Evolutionary conservation across 2,797 vertebrate genomes (phyloP), one percentile per base, ranked within the genome.

Genomic region (Poecilia velifera): DNA sequence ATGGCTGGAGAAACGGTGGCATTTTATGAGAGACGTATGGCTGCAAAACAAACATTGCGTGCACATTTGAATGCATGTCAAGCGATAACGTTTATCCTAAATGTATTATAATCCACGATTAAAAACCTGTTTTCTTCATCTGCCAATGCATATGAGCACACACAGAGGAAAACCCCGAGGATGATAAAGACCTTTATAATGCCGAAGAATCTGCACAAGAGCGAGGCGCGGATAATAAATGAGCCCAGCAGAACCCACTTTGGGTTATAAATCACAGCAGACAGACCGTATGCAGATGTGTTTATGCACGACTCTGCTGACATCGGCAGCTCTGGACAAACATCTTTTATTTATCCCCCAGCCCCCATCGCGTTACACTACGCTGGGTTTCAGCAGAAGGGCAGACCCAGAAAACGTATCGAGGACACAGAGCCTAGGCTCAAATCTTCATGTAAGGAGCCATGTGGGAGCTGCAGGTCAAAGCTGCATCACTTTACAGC

Each of bases 211-310:
- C 14, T 73, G 66, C 85, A 86, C 78, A 81, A 73, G 36, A 86
- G 16, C 47, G n/a, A 41, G 75, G 72, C 73, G 75, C 77, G 81
- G 71, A 79, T 87, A 83, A 86, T 83, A 91, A 90, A 90, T 81
- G 82, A 90, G 75, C 1, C 31, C 77, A 88, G 90, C 51, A 79
- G 84, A 87, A 89, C 90, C 82, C n/a, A 72, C 49, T 78, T 64
- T 70, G 81, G 78, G 72, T 88, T 85, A 93, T 92, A 91, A 91
- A 93, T 93, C 91, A 93, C 74, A 73, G 81, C 86, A 93, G 91
- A 90, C 89, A 81, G 51, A 91, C 72, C 49, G 10, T 87, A 92
- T 90, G 90, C 93, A 94, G 94, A 92, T 74, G 78, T 89, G 87
- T 90, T 89, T 86, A 80, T 9, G 31, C 72, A 79, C 3, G 31